These are phyloP conservation scores for Drosophila nannoptera DNA, from an alignment of 1,140 invertebrate genomes.

Conservation along the genomic window DNA sequence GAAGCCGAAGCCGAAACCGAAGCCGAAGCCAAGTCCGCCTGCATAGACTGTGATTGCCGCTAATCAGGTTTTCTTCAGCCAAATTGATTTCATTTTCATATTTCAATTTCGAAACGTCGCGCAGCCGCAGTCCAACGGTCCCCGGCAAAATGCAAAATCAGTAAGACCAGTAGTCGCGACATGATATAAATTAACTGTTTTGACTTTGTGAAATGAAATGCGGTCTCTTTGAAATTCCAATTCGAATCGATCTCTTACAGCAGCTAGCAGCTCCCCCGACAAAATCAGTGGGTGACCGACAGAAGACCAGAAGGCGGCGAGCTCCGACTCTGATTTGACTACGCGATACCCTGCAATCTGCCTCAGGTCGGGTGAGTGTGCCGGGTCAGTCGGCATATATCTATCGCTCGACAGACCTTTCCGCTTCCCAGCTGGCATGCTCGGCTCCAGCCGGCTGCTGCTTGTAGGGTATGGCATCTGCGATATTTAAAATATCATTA, in stretches of 20 bases:
- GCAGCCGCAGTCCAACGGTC: conserved; percentile 5
- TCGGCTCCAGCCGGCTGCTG: neutral
- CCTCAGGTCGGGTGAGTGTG: no score
- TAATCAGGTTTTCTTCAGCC: conserved; percentile 64
- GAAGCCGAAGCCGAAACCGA: no score
- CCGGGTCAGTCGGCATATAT: no score
- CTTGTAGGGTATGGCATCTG: neutral
- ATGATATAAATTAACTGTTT: conserved; percentile 79
- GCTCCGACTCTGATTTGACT: neutral
- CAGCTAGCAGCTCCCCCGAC: conserved; percentile 1
- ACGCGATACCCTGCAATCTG: conserved; percentile 17
- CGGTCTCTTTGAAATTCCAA: conserved; percentile 72
- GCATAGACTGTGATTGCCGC: conserved; percentile 46
- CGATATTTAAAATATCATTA: conserved; percentile 51
- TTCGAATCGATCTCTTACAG: conserved; percentile 67
- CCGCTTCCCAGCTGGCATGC: no score
- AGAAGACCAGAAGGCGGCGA: neutral
- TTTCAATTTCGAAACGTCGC: conserved; percentile 71
- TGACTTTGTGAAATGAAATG: conserved; percentile 79
- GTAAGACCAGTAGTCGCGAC: conserved; percentile 79
- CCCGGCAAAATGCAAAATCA: conserved; percentile 75
- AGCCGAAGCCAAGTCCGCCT: conserved; percentile 45
- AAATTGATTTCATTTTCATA: conserved; percentile 78
- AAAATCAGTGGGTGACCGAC: conserved; percentile 33
- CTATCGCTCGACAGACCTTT: no score